A percentile compares a stretch with the other conserved stretches of the same genome.
Evolutionary conservation across 2,888 invertebrate genomes (phyloP).

Genomic region (Ganaspis brasiliensis): DNA sequence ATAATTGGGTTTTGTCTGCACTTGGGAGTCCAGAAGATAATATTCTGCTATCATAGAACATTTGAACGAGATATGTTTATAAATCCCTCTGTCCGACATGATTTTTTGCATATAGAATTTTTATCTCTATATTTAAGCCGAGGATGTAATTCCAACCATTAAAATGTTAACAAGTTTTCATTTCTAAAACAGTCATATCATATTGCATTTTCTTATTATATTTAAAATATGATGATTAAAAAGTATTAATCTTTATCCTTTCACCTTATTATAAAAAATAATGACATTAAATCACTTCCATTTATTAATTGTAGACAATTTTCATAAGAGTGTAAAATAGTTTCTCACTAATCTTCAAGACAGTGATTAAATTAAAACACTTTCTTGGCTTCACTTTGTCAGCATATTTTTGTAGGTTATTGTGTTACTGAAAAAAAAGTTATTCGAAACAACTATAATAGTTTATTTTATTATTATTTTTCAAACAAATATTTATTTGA

Average conservation of each 20-base stretch:
- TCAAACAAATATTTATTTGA: no score
- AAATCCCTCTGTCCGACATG: not conserved
- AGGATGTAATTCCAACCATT: not conserved
- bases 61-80: not conserved
- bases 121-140: not conserved
- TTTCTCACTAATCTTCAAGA: not conserved
- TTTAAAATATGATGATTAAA: not conserved
- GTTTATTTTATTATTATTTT: no score
- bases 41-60: not conserved
- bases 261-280: no score
- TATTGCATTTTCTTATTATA: not conserved
- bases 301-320: not conserved
- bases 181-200: no score
- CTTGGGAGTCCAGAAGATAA: constrained; percentile 8
- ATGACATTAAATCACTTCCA: no score
- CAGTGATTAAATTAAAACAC: not conserved
- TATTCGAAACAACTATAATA: no score
- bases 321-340: not conserved
- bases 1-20: constrained; percentile 1
- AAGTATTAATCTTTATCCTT: no score
- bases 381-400: not conserved
- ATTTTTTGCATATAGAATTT: not conserved
- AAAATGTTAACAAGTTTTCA: no score
- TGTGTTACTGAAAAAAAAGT: not conserved
- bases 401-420: constrained; percentile 5